phyloP scores from a whole-genome alignment of 2,888 invertebrate genomes.

The Tortricodes alternella region DNA sequence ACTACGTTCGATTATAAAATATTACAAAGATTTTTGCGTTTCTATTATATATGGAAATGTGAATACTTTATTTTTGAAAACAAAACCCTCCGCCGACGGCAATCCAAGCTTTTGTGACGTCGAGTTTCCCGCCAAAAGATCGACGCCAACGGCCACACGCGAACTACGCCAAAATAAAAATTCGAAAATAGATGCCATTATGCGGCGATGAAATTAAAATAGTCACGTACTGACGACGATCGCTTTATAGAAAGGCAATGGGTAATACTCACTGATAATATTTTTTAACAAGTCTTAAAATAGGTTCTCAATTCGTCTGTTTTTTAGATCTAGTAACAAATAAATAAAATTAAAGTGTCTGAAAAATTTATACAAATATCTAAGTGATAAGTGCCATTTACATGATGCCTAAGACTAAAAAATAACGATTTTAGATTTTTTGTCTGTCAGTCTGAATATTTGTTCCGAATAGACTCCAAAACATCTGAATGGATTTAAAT shows the following conservation, averaged over 20 bases:
- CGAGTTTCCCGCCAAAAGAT: slow-evolving; percentile 76
- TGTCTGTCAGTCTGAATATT: too few species aligned
- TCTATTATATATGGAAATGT: background rate
- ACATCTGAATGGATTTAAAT: too few species aligned
- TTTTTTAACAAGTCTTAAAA: too few species aligned
- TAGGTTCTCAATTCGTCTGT: too few species aligned
- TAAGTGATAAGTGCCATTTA: too few species aligned
- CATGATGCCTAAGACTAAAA: too few species aligned
- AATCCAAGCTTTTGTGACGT: slow-evolving; percentile 59
- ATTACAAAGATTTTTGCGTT: background rate
- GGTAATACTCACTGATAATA: slow-evolving; percentile 34
- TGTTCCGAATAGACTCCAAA: too few species aligned
- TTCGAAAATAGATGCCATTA: slow-evolving; percentile 72
- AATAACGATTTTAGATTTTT: too few species aligned
- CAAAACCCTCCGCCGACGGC: slow-evolving; percentile 52
- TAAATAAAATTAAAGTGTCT: too few species aligned
- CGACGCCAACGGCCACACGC: slow-evolving; percentile 74
- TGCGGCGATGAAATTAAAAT: slow-evolving; percentile 73
- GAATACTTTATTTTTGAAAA: slow-evolving; percentile 1
- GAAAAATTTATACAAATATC: too few species aligned
- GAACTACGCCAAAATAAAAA: slow-evolving; percentile 81
- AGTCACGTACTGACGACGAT: slow-evolving; percentile 51
- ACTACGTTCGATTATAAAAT: background rate
- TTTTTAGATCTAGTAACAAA: too few species aligned
- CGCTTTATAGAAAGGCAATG: slow-evolving; percentile 47